Percentiles rank a stretch among this genome's conserved stretches.
Evolutionary conservation across 2,888 invertebrate species (phyloP).

Genomic region (Hemithea aestivaria): DNA sequence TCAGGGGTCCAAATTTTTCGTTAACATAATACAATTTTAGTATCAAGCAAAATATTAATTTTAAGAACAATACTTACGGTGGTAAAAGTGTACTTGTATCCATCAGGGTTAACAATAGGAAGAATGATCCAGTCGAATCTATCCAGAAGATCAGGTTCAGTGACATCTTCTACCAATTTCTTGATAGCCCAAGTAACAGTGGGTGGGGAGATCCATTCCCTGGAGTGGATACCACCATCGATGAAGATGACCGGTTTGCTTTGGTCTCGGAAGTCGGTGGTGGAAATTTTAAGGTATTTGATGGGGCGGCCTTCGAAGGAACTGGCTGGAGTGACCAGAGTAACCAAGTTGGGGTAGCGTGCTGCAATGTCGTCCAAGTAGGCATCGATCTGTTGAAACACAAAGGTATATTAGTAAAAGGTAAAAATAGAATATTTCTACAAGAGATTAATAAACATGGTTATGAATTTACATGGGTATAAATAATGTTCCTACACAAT

Average conservation of each 20-base stretch:
- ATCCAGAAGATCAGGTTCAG: constrained; percentile 73
- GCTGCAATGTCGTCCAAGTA: constrained; percentile 62
- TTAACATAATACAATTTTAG: no score
- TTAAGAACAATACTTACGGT: constrained; percentile 52
- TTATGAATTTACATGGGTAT: no score
- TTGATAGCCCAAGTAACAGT: constrained; percentile 82
- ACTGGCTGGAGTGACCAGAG: constrained; percentile 69
- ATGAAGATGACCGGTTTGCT: constrained; percentile 78
- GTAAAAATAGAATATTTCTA: no score
- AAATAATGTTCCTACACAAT: no score
- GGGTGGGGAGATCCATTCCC: constrained; percentile 86
- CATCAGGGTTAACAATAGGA: constrained; percentile 85
- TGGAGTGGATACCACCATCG: constrained; percentile 81
- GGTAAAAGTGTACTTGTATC: constrained; percentile 79
- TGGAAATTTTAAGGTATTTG: constrained; percentile 79
- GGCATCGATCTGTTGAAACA: constrained; percentile 39
- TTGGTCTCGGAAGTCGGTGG: constrained; percentile 55
- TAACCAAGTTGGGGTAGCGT: constrained; percentile 65
- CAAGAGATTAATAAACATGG: no score
- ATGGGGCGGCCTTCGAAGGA: constrained; percentile 78
- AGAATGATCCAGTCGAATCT: constrained; percentile 82
- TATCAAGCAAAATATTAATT: no score
- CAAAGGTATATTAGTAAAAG: constrained; percentile 1
- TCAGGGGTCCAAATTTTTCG: no score
- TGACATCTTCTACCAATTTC: constrained; percentile 79